phyloP scores from a whole-genome alignment of 1,140 invertebrate species.

The Alviniconcha marisindica region DNA sequence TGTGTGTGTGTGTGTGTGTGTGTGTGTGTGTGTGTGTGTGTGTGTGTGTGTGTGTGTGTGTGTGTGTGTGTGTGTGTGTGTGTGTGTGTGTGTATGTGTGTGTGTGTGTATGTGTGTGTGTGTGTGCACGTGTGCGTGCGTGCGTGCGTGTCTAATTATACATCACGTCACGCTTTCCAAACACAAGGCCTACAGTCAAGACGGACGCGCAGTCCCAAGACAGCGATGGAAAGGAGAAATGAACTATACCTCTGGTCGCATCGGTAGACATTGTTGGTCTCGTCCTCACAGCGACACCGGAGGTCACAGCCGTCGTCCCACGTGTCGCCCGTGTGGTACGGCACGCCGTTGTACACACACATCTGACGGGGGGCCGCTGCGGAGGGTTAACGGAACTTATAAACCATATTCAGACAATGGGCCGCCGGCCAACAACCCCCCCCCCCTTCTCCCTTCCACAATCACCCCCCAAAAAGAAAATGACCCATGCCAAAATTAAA shows the following conservation, averaged over 20 bases:
- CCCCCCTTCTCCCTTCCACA: background rate
- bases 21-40: background rate
- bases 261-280: constrained; percentile 43
- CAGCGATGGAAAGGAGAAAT: background rate
- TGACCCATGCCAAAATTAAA: background rate
- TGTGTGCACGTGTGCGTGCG: background rate
- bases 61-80: background rate
- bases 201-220: background rate
- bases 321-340: constrained; percentile 58
- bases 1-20: background rate
- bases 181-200: no score
- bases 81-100: constrained; percentile 8
- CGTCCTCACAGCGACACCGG: constrained; percentile 61
- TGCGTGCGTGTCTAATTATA: background rate
- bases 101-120: background rate
- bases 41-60: background rate
- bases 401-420: background rate
- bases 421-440: background rate
- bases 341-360: constrained; percentile 64
- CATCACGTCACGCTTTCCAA: background rate
- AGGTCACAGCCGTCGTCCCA: constrained; percentile 67
- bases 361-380: background rate
- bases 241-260: constrained; percentile 53
- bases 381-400: background rate
- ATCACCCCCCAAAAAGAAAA: background rate